These are phyloP conservation scores for Amphiura filiformis DNA, from an alignment of 35 echinoderm and acorn worm species.

Conservation along the genomic window DNA sequence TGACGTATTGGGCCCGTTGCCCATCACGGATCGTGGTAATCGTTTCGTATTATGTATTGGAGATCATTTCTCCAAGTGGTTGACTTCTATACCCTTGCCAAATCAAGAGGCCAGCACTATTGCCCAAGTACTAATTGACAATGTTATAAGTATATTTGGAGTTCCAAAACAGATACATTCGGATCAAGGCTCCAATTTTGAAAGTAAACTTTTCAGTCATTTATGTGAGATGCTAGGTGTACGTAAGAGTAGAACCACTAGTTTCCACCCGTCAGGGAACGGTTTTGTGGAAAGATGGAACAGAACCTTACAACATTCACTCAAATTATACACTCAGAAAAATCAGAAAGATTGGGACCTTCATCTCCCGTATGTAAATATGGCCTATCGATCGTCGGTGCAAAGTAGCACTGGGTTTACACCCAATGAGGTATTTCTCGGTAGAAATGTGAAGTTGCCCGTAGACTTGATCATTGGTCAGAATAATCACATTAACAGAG, in stretches of 20 bases:
- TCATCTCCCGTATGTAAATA: slow-evolving; percentile 18
- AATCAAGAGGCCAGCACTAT: slow-evolving; percentile 45
- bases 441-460: slow-evolving; percentile 29
- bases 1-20: slow-evolving; percentile 50
- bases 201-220: slow-evolving; percentile 35
- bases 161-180: slow-evolving; percentile 38
- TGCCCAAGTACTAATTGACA: slow-evolving; percentile 16
- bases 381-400: slow-evolving; percentile 30
- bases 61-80: slow-evolving; percentile 70
- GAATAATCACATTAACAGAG: background rate
- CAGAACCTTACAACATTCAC: slow-evolving; percentile 24
- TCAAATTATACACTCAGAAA: background rate
- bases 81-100: slow-evolving; percentile 36
- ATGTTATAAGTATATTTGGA: slow-evolving; percentile 35
- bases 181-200: slow-evolving; percentile 65
- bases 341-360: slow-evolving; percentile 57
- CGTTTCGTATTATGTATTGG: slow-evolving; percentile 33
- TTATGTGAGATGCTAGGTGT: slow-evolving; percentile 39
- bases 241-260: background rate
- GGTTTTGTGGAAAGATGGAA: slow-evolving; percentile 32
- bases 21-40: slow-evolving; percentile 9
- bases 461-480: slow-evolving; percentile 24
- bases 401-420: slow-evolving; percentile 31
- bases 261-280: background rate
- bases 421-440: slow-evolving; percentile 35